Evolutionary conservation across 2,797 vertebrate species (phyloP).

Genomic region (Tragelaphus oryx): DNA sequence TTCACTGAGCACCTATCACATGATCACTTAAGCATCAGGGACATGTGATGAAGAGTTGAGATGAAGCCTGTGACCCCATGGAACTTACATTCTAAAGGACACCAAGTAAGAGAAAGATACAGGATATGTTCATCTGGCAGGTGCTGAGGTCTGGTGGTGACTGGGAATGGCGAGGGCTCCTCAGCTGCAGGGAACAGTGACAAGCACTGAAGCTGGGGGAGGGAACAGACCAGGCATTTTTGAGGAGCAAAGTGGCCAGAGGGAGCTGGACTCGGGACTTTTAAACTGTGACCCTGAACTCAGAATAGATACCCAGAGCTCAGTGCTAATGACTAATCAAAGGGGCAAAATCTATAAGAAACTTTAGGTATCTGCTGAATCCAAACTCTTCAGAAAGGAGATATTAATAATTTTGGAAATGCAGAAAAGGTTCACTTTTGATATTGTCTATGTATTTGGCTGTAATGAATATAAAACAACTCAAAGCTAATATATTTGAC

Average conservation of each 20-base stretch:
- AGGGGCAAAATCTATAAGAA: background rate
- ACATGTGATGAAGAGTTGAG: background rate
- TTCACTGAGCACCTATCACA: background rate
- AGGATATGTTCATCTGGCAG: background rate
- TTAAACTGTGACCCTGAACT: background rate
- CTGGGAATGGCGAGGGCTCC: rapidly evolving
- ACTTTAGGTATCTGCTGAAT: background rate
- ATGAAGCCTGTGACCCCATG: background rate
- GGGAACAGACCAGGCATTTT: background rate
- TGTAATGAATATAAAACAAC: background rate
- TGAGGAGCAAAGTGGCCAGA: background rate
- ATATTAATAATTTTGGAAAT: background rate
- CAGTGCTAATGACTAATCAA: background rate
- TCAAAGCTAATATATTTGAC: background rate
- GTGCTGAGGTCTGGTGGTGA: background rate
- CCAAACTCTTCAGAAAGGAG: background rate
- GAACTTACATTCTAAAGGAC: background rate
- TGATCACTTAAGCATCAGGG: background rate
- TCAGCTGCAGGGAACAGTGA: background rate
- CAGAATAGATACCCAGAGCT: background rate
- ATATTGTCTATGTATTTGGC: background rate
- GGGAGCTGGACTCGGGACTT: background rate
- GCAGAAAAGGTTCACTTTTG: background rate
- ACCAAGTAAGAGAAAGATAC: background rate
- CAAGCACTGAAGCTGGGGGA: background rate